phyloP scores from a whole-genome alignment of 2,888 invertebrate species.

The Petrolisthes manimaculis region DNA sequence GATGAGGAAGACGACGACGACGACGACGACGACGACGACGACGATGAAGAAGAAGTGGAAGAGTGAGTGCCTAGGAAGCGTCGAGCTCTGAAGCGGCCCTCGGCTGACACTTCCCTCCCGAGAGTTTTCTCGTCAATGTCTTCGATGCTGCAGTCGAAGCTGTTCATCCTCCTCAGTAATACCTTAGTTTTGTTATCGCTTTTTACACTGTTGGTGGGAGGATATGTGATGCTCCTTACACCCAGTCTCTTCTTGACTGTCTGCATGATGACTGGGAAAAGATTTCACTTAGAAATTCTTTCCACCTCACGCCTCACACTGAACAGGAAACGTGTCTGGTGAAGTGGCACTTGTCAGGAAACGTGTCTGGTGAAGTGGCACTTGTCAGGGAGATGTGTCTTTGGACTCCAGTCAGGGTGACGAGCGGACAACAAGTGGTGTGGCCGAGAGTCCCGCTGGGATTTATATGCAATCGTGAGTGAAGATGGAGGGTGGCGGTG shows the following conservation, averaged over 20 bases:
- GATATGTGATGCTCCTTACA: conserved; percentile 5
- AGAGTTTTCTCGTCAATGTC: conserved; percentile 10
- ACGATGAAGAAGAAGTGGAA: not conserved
- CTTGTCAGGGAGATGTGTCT: not conserved
- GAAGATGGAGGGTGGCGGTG: not conserved
- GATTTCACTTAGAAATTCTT: not conserved
- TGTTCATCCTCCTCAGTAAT: conserved; percentile 33
- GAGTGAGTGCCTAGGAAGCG: conserved; percentile 3
- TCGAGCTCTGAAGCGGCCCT: conserved; percentile 16
- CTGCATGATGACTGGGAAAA: not conserved
- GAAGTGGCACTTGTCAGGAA: no score
- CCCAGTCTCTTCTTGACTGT: conserved; percentile 2
- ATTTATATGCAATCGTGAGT: not conserved
- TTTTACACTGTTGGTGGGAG: not conserved
- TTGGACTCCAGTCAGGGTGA: not conserved
- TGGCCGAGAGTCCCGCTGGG: not conserved
- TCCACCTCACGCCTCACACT: no score
- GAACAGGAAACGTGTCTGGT: no score
- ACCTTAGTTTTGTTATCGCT: not conserved
- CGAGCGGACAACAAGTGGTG: not conserved
- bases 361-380: no score
- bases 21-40: not conserved
- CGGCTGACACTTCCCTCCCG: conserved; percentile 25
- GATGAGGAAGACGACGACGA: not conserved
- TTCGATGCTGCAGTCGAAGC: conserved; percentile 39